These are phyloP conservation scores for Trilocha varians DNA, from an alignment of 2,888 invertebrate species.

Conservation along the genomic window DNA sequence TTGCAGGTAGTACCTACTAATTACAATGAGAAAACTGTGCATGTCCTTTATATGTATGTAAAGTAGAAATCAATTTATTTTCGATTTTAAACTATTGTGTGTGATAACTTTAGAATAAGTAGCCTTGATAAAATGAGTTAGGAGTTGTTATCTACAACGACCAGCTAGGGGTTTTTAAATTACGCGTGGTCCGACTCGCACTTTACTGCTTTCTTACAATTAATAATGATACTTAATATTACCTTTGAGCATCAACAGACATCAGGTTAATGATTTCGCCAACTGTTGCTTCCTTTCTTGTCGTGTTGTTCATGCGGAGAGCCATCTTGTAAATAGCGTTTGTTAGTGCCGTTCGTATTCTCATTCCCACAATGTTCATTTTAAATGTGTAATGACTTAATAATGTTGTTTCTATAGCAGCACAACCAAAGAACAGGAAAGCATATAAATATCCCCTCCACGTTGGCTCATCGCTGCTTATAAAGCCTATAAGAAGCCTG, in stretches of 20 bases:
- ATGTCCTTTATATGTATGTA: no score
- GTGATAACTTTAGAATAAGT: no score
- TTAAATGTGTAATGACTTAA: conserved; percentile 88
- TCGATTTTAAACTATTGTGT: no score
- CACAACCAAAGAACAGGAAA: conserved; percentile 77
- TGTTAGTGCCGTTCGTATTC: conserved; percentile 84
- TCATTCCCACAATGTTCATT: conserved; percentile 86
- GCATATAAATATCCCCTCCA: conserved; percentile 91
- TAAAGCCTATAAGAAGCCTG: conserved; percentile 79
- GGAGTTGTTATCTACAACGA: no score
- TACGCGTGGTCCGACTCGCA: no score
- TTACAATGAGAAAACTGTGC: no score
- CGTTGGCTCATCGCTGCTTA: conserved; percentile 64
- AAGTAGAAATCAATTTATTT: no score
- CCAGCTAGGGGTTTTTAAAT: no score
- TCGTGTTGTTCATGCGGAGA: conserved; percentile 78
- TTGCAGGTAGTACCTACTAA: no score
- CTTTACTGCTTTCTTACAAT: background rate
- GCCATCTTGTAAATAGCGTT: conserved; percentile 88
- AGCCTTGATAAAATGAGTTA: no score
- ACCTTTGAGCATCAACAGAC: conserved; percentile 86
- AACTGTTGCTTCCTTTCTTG: conserved; percentile 82
- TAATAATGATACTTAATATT: background rate
- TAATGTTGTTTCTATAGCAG: conserved; percentile 82
- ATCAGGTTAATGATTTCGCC: conserved; percentile 91